Evolutionary conservation across 1,140 invertebrate genomes (phyloP).

Genomic region (Gerris buenoi): DNA sequence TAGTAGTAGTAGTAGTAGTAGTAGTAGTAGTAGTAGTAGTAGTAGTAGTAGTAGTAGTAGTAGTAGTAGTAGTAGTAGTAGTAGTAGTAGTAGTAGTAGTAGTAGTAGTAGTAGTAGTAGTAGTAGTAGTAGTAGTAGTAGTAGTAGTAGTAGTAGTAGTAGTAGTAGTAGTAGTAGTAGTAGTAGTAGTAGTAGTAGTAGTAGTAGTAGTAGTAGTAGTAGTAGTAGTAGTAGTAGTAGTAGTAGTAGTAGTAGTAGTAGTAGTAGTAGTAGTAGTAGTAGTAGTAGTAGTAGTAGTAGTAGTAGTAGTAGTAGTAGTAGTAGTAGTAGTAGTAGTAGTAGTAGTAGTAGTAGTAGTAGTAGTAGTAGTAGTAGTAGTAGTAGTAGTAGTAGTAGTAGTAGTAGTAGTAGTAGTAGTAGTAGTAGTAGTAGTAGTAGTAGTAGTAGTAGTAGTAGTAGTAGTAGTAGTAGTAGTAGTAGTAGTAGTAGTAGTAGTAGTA

Average conservation of each 20-base stretch:
- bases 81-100: slow-evolving; percentile 1
- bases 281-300: slow-evolving; percentile 1
- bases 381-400: no score
- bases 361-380: not conserved
- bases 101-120: slow-evolving; percentile 1
- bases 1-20: slow-evolving; percentile 1
- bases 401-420: no score
- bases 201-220: slow-evolving; percentile 1
- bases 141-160: slow-evolving; percentile 1
- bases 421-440: no score
- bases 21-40: slow-evolving; percentile 1
- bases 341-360: not conserved
- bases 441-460: no score
- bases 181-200: slow-evolving; percentile 1
- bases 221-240: slow-evolving; percentile 1
- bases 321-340: not conserved
- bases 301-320: slow-evolving; percentile 1
- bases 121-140: slow-evolving; percentile 1
- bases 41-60: slow-evolving; percentile 1
- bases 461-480: no score
- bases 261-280: slow-evolving; percentile 1
- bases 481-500: no score
- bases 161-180: slow-evolving; percentile 1
- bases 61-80: slow-evolving; percentile 1
- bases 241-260: slow-evolving; percentile 1